Base-by-base conservation (phyloP, 2,888 invertebrate genomes). In the Rhamphomyia laevipes region DNA sequence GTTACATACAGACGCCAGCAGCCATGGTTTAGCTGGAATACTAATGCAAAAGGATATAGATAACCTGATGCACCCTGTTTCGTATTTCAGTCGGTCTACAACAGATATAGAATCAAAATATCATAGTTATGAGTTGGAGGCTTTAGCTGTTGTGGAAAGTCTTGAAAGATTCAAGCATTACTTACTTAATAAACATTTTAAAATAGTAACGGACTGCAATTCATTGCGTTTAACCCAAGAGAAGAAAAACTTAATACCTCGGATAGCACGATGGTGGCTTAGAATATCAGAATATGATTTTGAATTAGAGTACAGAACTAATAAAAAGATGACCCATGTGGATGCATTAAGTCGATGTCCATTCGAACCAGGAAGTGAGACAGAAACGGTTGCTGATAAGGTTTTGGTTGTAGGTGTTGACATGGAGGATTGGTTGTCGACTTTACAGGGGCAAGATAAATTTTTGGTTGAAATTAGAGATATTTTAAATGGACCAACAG, bases 391-490 rank as follows among this genome's bases (percentile, higher is more conserved):
- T 16, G 12, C 40, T 13, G 38, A 35, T 40, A 40, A 18, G 5
- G 12, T 51, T 23, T n/a, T 55, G 30, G 42, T 41, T 17, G 41
- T 51, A 27, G 38, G 15, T 5, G 45, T 48, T 1, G 43, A 47
- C 7, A 10, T 27, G 2, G 35, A 51, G 17, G 53, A 54, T 30
- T 57, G 55, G 54, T 15, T 54, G 3, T 11, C 51, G 4, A 49
- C 53, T 0, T 50, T 55, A 48, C 55, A 55, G 37, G 15, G 50
- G 1, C 49, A 49, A 37, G 52, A 54, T 38, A 30, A 50, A 18
- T 16, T 38, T 12, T 23, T 53, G 13, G n/a, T 12, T 4, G 18
- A 52, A 21, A 47, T 47, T 12, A 42, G 46, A 23, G 17, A 17
- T 16, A 35, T 16, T 21, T 33, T 52, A 13, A 30, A 47, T 16